A percentile compares a stretch with the other conserved stretches of the same genome.
phyloP scores from a whole-genome alignment of 2,797 vertebrate genomes.

The Tinamus major region DNA sequence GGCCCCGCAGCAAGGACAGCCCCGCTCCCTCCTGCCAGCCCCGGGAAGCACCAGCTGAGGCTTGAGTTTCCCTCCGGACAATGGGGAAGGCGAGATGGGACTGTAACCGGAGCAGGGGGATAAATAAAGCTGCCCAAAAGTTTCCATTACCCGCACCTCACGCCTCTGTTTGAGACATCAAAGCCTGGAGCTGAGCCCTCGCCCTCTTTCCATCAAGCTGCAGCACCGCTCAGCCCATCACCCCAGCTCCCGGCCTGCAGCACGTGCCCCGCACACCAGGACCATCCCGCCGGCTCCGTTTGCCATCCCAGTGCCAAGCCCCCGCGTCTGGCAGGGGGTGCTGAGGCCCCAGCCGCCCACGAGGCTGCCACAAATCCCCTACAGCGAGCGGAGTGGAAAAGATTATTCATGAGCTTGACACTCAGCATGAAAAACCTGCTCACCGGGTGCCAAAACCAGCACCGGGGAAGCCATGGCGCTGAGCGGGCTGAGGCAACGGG shows the following conservation, averaged over 20 bases:
- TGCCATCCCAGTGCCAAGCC: background rate
- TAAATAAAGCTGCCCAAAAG: slow-evolving; percentile 68
- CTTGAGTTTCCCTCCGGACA: slow-evolving; percentile 54
- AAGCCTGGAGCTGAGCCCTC: background rate
- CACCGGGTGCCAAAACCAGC: background rate
- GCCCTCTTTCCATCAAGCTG: background rate
- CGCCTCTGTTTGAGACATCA: background rate
- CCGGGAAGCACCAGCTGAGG: slow-evolving; percentile 15
- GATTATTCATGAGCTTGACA: background rate
- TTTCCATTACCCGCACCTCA: slow-evolving; percentile 44
- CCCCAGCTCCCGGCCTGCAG: background rate
- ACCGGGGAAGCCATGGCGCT: fast-evolving
- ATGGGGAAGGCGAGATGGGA: slow-evolving; percentile 43
- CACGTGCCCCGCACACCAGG: too few species aligned
- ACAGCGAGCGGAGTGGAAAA: background rate
- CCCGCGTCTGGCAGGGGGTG: background rate
- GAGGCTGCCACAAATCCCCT: background rate
- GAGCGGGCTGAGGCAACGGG: too few species aligned
- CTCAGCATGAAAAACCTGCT: background rate
- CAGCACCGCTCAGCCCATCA: background rate
- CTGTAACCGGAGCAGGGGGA: slow-evolving; percentile 51
- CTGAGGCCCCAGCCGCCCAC: fast-evolving
- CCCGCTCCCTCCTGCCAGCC: background rate
- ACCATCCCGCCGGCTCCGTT: too few species aligned
- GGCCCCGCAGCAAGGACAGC: background rate